Conservation (phyloP, 2,797 vertebrate genomes). For the Remorina albescens region DNA sequence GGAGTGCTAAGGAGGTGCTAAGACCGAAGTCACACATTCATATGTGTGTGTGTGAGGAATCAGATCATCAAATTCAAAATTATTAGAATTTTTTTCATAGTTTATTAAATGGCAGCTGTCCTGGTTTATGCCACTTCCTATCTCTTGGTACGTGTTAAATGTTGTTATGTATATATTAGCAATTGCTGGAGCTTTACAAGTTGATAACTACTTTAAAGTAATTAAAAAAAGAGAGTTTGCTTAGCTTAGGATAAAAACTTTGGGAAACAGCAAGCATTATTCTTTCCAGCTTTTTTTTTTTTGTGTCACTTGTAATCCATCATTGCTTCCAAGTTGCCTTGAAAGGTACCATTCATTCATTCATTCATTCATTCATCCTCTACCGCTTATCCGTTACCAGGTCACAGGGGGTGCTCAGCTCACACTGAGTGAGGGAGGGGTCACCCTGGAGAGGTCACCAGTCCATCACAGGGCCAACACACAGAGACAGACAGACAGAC, state of each 20-base stretch:
- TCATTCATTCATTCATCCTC: no score
- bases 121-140: neutral
- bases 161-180: neutral
- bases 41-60: neutral
- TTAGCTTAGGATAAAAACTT: neutral
- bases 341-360: no score
- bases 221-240: neutral
- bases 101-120: constrained; percentile 9
- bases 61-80: constrained; percentile 11
- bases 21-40: neutral
- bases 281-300: no score
- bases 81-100: neutral
- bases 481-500: no score
- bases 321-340: neutral
- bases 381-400: no score
- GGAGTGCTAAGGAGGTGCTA: neutral
- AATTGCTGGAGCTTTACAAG: neutral
- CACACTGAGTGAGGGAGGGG: no score
- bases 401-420: no score
- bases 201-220: neutral
- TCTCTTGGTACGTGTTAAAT: neutral
- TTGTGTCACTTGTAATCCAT: no score
- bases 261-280: no score
- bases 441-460: no score
- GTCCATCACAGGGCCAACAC: no score